phyloP scores from a whole-genome alignment of 2,113 vertebrate species.

The Sebastes fasciatus region DNA sequence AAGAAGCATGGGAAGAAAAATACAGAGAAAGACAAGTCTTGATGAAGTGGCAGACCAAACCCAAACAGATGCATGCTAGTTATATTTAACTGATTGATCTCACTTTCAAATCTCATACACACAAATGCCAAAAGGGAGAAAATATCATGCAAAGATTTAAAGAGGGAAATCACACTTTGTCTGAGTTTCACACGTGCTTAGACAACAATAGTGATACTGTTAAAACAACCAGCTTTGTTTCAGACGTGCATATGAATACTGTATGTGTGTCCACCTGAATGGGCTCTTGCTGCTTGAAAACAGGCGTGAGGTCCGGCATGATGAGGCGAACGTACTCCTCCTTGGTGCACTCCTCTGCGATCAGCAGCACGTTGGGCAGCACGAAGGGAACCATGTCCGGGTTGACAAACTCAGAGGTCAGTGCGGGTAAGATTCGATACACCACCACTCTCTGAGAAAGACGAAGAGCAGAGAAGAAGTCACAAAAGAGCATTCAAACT shows the following conservation, averaged over 20 bases:
- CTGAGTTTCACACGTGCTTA: neutral
- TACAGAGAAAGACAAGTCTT: slow-evolving; percentile 74
- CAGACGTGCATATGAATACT: neutral
- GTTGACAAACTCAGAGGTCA: slow-evolving; percentile 97
- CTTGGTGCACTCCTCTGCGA: slow-evolving; percentile 98
- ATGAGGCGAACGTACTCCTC: slow-evolving; percentile 95
- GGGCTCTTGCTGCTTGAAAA: slow-evolving; percentile 98
- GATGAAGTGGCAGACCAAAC: slow-evolving; percentile 38
- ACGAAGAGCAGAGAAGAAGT: neutral
- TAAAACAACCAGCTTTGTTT: neutral
- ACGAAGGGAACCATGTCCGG: slow-evolving; percentile 99
- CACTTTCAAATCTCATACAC: neutral
- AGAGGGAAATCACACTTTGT: neutral
- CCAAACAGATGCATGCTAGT: slow-evolving; percentile 34
- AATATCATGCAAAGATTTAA: slow-evolving; percentile 13
- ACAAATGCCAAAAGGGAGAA: neutral
- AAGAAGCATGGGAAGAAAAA: slow-evolving; percentile 90
- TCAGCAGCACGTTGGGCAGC: slow-evolving; percentile 96
- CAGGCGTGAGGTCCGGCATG: slow-evolving; percentile 94
- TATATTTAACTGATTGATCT: slow-evolving; percentile 1
- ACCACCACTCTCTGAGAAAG: slow-evolving; percentile 91
- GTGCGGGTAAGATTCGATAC: slow-evolving; percentile 92
- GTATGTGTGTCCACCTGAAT: slow-evolving; percentile 88
- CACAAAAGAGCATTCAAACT: neutral
- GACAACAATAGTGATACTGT: neutral